Evolutionary conservation across 1,140 invertebrate species (phyloP), one percentile per base, ranked within the genome.

Genomic region (Mactra quadrangularis): DNA sequence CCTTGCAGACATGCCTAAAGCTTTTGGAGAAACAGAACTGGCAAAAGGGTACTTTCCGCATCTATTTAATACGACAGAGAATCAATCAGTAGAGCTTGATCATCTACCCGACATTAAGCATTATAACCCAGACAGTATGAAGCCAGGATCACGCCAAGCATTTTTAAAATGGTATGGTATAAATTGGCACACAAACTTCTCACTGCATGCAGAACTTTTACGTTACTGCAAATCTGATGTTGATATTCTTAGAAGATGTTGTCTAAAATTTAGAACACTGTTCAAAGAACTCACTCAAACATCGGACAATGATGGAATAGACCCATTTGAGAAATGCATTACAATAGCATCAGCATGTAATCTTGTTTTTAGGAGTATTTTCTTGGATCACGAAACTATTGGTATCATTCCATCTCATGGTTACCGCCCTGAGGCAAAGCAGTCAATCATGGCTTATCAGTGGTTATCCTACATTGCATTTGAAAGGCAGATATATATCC

Each of bases 41-140:
- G 45, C 27, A 9, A 76, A 81, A 50, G 81, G 81, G 1, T 77
- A 76, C 38, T 83, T 83, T 52, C 71, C 72, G 3, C 62, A 83
- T 64, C 27, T 66, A 19, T 76, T 41, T 47, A 76, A 72, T 50
- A 83, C 59, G 11, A 1, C 27, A 55, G 59, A 62, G 3, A 76
- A 75, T 53, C 72, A 76, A 68, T 29, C 15, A 13, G 3, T 13
- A 29, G 59, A 55, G 19, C n/a, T 62, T 13, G 60, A 35, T 6
- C 57, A 52, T 38, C 59, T 52, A 13, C 72, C 81, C n/a, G 57
- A 64, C 17, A 25, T 33, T 1, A 2, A 64, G 1, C 55, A 55
- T 19, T 83, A 76, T 35, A 62, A 72, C 22, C 38, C 38, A 3
- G 71, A 77, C 31, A 11, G 31, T 35, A 64, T 83, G 59, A 52